Percentiles rank a stretch among this genome's conserved stretches.
These are phyloP conservation scores for Plebejus melissa DNA, from an alignment of 2,888 invertebrate genomes.

Conservation along the genomic window DNA sequence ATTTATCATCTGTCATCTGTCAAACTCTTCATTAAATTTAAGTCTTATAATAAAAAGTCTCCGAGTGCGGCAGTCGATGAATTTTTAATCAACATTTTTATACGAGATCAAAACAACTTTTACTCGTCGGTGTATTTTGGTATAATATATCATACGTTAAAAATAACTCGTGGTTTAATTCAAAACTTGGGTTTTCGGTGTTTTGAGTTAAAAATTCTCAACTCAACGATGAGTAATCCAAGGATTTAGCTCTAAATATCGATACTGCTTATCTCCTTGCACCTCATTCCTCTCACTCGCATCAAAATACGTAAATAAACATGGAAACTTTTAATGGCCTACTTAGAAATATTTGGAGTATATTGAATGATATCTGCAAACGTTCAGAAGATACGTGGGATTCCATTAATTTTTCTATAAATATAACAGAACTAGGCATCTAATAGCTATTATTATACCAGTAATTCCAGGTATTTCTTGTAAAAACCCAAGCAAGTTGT, in stretches of 20 bases:
- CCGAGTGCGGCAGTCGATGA: not conserved
- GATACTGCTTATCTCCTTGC: not conserved
- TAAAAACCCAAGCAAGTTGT: slow-evolving; percentile 17
- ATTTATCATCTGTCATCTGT: too few relatives aligned
- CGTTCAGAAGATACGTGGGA: not conserved
- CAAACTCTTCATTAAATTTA: too few relatives aligned
- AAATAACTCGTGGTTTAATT: not conserved
- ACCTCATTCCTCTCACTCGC: not conserved
- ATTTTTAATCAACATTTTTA: not conserved
- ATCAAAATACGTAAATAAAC: not conserved
- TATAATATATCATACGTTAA: not conserved
- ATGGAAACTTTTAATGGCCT: slow-evolving; percentile 12
- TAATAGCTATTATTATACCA: not conserved
- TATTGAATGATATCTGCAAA: not conserved
- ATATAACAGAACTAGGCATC: not conserved
- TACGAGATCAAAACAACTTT: not conserved
- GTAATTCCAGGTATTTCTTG: too few relatives aligned
- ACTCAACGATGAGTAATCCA: slow-evolving; percentile 21
- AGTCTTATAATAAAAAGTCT: too few relatives aligned
- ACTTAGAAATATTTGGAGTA: not conserved
- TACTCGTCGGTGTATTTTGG: not conserved
- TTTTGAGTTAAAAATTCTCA: not conserved
- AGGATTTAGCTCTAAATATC: slow-evolving; percentile 5
- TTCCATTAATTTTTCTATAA: not conserved
- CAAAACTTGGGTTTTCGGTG: not conserved